Evolutionary conservation across 2,113 vertebrate species (phyloP), one percentile per base, ranked within the genome.

Genomic region (Silurus glanis): DNA sequence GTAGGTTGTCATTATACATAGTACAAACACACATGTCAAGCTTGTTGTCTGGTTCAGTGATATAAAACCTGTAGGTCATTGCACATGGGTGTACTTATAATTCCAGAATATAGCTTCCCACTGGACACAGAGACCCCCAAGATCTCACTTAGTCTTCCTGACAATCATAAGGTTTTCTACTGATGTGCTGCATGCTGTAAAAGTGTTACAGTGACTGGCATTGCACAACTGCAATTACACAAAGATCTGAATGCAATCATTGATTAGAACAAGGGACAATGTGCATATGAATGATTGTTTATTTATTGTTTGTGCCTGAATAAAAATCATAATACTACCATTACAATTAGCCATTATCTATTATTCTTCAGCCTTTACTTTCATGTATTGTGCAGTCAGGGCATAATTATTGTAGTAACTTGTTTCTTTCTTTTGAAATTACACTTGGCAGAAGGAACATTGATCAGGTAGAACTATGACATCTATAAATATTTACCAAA

Each of bases 1-100:
- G 78, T 61, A 67, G 13, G 23, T 83, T 85, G 78, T 67, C 78
- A 84, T 85, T 14, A 67, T 14, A 82, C 13, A 75, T 21, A 83
- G 82, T 78, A 82, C 88, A 59, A 76, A 86, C 64, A 79, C 45
- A 59, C 58, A 79, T 23, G 14, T 37, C 61, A 69, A 6, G 78
- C 67, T 69, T 88, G 62, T 69, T 25, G 71, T 86, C 58, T 37
- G 23, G 49, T 76, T 76, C 49, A 53, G 0, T 76, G 74, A 76
- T 76, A 53, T 55, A 23, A 76, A 12, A 55, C 49, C 49, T 76
- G 49, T 49, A 76, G 74, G 74, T 76, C 74, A 76, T 13, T 76
- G 49, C 74, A 76, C 72, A 74, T 74, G 45, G 21, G 19, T n/a
- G 9, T 49, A 76, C 23, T 23, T 23, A 55, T n/a, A 76, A 76